Percentiles rank a stretch among this genome's conserved stretches.
Evolutionary conservation across 2,888 invertebrate genomes (phyloP).

Genomic region (Sepiola atlantica): DNA sequence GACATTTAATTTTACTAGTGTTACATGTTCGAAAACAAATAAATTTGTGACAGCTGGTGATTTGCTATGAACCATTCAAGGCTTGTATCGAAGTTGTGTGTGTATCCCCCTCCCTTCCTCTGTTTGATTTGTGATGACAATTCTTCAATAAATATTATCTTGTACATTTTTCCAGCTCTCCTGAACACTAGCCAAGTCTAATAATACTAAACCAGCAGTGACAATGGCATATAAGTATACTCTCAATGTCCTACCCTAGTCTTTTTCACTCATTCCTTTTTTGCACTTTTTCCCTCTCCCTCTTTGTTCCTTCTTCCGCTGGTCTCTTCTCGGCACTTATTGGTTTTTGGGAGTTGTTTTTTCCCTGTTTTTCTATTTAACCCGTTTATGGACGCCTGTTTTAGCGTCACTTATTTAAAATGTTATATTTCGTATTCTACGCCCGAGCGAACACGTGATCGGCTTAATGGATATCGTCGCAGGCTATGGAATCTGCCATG

Average conservation of each 20-base stretch:
- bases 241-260: no score
- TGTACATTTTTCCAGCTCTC: neutral
- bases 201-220: no score
- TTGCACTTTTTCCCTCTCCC: neutral
- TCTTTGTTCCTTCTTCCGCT: neutral
- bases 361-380: neutral
- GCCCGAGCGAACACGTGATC: no score
- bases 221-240: no score
- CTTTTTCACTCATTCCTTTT: neutral
- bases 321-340: neutral
- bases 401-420: no score
- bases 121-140: neutral
- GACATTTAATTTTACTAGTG: no score
- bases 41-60: neutral
- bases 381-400: neutral
- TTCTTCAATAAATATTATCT: neutral
- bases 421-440: no score
- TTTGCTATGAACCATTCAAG: neutral
- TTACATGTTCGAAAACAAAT: neutral
- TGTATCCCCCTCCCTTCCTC: neutral
- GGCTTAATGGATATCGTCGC: no score
- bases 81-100: no score
- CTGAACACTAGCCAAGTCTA: neutral
- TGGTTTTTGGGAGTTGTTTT: neutral
- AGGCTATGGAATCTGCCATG: no score